Conservation (phyloP, 2,888 invertebrate species). For the Tholera decimalis region DNA sequence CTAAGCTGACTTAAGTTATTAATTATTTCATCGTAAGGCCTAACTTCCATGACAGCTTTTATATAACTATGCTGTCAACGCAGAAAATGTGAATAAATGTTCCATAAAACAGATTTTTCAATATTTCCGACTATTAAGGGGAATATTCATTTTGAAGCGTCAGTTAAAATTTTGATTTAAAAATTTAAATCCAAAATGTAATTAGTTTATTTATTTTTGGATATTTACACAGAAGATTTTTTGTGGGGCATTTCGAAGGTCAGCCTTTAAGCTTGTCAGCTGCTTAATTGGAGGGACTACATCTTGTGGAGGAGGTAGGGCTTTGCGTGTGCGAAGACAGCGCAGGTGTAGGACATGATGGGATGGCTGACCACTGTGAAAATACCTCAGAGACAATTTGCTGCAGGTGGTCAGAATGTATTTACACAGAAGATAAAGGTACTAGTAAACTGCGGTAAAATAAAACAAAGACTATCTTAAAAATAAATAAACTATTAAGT, state of each 20-base stretch:
- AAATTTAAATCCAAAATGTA: not conserved
- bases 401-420: too few relatives aligned
- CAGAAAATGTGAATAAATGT: slow-evolving; percentile 49
- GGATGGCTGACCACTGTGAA: too few relatives aligned
- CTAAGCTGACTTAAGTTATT: slow-evolving; percentile 51
- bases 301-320: too few relatives aligned
- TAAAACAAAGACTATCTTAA: not conserved
- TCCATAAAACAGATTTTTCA: slow-evolving; percentile 50
- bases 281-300: too few relatives aligned
- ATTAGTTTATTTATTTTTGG: not conserved
- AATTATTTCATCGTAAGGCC: slow-evolving; percentile 46
- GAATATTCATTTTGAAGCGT: slow-evolving; percentile 33
- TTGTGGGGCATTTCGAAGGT: too few relatives aligned
- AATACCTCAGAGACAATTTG: too few relatives aligned
- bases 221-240: too few relatives aligned
- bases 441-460: too few relatives aligned
- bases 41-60: slow-evolving; percentile 50
- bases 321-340: too few relatives aligned
- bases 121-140: slow-evolving; percentile 35
- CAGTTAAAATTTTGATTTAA: not conserved
- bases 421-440: too few relatives aligned
- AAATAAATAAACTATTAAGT: not conserved
- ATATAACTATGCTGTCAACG: slow-evolving; percentile 41
- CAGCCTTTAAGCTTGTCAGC: too few relatives aligned
- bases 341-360: too few relatives aligned